Evolutionary conservation across 2,797 vertebrate species (phyloP).

Genomic region (Euphonia xanthogaster): DNA sequence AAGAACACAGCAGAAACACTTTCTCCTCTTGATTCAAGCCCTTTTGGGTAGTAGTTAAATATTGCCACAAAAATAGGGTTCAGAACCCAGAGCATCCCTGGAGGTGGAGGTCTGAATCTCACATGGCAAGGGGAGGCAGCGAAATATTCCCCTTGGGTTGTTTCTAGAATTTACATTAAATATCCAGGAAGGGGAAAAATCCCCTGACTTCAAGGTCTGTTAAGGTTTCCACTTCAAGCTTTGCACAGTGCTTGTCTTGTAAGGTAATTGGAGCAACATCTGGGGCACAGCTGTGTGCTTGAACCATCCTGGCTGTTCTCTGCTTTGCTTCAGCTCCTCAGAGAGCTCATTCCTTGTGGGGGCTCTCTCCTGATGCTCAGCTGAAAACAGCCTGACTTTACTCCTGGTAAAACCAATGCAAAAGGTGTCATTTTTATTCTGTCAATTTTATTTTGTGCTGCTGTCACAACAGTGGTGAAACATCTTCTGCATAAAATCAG

Average conservation of each 20-base stretch:
- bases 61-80: background rate
- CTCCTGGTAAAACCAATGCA: background rate
- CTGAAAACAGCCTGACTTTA: background rate
- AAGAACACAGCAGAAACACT: background rate
- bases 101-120: background rate
- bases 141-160: background rate
- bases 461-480: background rate
- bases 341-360: background rate
- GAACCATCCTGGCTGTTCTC: background rate
- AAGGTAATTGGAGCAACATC: background rate
- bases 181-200: background rate
- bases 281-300: background rate
- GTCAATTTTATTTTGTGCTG: background rate
- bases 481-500: background rate
- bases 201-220: background rate
- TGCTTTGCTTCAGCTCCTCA: background rate
- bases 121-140: background rate
- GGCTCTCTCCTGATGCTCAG: background rate
- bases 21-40: background rate
- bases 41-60: background rate
- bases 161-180: background rate
- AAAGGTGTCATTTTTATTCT: background rate
- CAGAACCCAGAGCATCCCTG: background rate
- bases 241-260: background rate
- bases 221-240: background rate